Conservation (phyloP, 2,113 vertebrate species). For the Pachycephala philippinensis region DNA sequence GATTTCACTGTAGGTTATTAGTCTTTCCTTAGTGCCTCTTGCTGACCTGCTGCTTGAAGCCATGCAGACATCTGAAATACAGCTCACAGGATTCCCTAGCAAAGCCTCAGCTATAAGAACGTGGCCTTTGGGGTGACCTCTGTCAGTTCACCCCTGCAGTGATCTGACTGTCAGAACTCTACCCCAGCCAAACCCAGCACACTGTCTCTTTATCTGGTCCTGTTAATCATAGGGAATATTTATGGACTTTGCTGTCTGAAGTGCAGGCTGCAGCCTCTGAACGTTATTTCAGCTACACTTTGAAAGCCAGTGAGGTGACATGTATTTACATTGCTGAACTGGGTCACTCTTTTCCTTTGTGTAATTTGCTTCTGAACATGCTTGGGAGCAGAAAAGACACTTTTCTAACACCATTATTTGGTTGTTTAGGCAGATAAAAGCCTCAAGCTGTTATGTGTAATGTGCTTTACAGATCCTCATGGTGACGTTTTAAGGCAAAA, state of each 20-base stretch:
- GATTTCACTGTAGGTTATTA: neutral
- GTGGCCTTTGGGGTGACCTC: neutral
- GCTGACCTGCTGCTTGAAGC: neutral
- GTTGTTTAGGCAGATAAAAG: conserved; percentile 32
- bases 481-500: conserved; percentile 1
- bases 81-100: neutral
- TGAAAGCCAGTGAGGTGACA: neutral
- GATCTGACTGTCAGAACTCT: neutral
- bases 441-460: neutral
- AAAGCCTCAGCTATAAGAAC: neutral
- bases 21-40: neutral
- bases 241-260: neutral
- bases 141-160: neutral
- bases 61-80: neutral
- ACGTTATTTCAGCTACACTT: neutral
- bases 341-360: neutral
- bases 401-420: conserved; percentile 2
- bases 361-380: neutral
- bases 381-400: neutral
- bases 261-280: neutral
- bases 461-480: neutral
- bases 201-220: neutral
- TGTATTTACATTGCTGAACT: neutral
- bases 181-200: neutral
- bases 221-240: neutral